Evolutionary conservation across 1,140 invertebrate species (phyloP).

Genomic region (Heliconius congener): DNA sequence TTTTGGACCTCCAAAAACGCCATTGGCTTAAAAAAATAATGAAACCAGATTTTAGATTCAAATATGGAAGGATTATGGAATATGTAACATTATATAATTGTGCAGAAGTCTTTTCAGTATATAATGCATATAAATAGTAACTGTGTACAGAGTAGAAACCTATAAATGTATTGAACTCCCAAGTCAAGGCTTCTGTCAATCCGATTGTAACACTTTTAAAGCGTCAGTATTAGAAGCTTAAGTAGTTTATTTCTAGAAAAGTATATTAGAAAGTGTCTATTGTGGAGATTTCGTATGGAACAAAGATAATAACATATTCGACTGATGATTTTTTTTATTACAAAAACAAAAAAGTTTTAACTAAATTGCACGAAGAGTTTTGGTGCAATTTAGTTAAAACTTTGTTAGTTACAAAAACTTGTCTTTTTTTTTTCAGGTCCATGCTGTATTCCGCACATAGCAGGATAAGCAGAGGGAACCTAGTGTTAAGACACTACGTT

Average conservation of each 20-base stretch:
- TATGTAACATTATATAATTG: not conserved
- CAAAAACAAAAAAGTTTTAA: no score
- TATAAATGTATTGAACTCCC: not conserved
- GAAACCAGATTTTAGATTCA: no score
- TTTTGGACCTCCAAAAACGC: no score
- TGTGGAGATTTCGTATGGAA: not conserved
- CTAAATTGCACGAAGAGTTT: no score
- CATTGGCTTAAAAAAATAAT: no score
- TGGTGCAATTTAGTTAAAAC: no score
- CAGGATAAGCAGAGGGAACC: no score
- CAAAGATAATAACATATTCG: not conserved
- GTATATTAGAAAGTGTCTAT: not conserved
- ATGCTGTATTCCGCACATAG: no score
- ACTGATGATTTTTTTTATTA: not conserved
- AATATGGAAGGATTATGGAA: no score
- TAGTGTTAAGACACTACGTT: no score
- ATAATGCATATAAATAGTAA: not conserved
- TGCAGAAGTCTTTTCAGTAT: not conserved
- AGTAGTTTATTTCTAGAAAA: conserved; percentile 12
- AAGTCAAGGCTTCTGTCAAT: conserved; percentile 8
- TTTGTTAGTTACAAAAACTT: no score
- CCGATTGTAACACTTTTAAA: conserved; percentile 10
- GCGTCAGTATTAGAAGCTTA: conserved; percentile 13
- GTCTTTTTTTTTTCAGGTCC: no score
- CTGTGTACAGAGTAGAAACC: not conserved